These are phyloP conservation scores for Lasioglossum oenotherae DNA, from an alignment of 2,888 invertebrate species.

Conservation along the genomic window DNA sequence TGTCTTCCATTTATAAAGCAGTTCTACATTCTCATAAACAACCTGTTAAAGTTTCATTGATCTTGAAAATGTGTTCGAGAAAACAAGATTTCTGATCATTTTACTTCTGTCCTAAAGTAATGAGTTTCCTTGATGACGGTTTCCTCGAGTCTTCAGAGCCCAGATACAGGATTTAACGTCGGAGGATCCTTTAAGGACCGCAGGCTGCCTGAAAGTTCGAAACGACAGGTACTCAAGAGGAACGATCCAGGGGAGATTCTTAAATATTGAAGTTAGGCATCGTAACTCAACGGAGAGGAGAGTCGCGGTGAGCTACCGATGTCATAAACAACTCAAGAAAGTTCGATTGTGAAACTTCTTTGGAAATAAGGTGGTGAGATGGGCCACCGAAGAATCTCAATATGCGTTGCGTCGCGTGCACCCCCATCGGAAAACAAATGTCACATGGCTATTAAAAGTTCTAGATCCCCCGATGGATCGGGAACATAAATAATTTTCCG, in stretches of 20 bases:
- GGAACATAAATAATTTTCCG: constrained; percentile 66
- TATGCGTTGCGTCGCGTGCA: constrained; percentile 69
- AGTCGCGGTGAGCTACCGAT: constrained; percentile 51
- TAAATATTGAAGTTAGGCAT: constrained; percentile 60
- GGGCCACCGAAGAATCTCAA: constrained; percentile 65
- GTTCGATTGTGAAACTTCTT: constrained; percentile 83
- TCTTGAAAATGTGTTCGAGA: neutral
- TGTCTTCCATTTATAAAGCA: neutral
- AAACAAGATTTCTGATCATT: neutral
- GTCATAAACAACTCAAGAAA: constrained; percentile 82
- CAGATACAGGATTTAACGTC: neutral
- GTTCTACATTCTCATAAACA: neutral
- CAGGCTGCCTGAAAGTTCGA: constrained; percentile 24
- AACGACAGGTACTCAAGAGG: constrained; percentile 23
- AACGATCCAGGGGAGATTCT: constrained; percentile 50
- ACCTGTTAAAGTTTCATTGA: neutral
- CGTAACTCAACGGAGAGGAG: constrained; percentile 56
- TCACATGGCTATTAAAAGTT: constrained; percentile 76
- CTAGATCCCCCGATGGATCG: constrained; percentile 45
- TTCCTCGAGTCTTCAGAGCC: neutral
- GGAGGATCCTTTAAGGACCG: neutral
- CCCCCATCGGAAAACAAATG: constrained; percentile 71
- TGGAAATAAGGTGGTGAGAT: constrained; percentile 72
- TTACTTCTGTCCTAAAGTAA: neutral
- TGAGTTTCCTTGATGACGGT: neutral